Base-by-base conservation (phyloP, 2,888 invertebrate species). In the Xestia c-nigrum region DNA sequence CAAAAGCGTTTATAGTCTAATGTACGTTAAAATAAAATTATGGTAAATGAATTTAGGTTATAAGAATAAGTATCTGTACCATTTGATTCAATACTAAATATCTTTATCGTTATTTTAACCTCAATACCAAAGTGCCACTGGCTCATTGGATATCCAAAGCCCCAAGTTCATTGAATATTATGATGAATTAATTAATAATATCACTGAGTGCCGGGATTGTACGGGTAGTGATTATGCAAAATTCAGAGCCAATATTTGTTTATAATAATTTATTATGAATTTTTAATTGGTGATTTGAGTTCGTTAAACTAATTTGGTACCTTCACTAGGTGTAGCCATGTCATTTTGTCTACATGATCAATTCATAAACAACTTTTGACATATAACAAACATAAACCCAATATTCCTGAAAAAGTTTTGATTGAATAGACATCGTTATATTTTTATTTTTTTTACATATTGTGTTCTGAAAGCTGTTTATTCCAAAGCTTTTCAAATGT, bases 181-280 rank as follows among this genome's bases (percentile, higher is more conserved):
- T 80, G 68, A 80, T 84, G 68, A 81, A 81, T 84, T 80, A 81
- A 81, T 80, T 84, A 84, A 84, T 80, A 84, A 80, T 73, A 71
- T 84, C 43, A 84, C 67, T 24, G 55, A 67, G 55, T 67, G 72
- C 70, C 59, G 43, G 80, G 79, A 83, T 80, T 84, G 80, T 66
- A 52, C 46, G 64, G 57, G 24, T 46, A 47, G 64, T 72, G 72
- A 65, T 73, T 80, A 81, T 85, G 71, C 73, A 69, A 73, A 81
- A 14, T 61, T 78, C 55, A 43, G 38, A 73, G 24, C 21, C 61
- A 81, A 81, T 74, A 70, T 85, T 81, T 87, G 63, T 85, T 64
- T 67, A 65, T 72, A 79, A 64, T 82, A 72, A 83, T 82, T 82
- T 74, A 66, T 74, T 59, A 52, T 74, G 64, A 72, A 68, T 68